Base-by-base conservation (phyloP, 2,113 vertebrate species). In the Sakesphorus luctuosus region DNA sequence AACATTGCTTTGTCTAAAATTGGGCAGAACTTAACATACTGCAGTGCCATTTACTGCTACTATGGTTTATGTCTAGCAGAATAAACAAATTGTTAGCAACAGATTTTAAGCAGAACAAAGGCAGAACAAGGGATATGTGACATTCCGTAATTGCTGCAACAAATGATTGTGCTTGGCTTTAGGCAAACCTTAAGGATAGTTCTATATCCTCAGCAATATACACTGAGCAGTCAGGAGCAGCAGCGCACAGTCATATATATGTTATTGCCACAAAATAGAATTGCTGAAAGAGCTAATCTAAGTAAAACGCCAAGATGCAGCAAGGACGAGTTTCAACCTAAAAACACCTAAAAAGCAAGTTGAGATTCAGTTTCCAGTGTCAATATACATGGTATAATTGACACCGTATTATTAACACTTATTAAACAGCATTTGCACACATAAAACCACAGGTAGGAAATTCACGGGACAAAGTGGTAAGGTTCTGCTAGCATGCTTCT, bases 71-170 rank as follows among this genome's bases (percentile, higher is more conserved):
- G 6, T 63, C 68, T 94, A 91, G 58, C 46, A 68, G 79, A 87
- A 75, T 52, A 52, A 88, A 87, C 50, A 77, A 56, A 89, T 35
- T 66, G 52, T 38, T 33, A 84, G 66, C 78, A 83, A 88, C 59
- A 90, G 85, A 81, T 80, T 83, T 87, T 19, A 73, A 91, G 72
- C 87, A 77, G 76, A 89, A 87, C 61, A 58, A 92, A 94, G 66
- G 74, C 86, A 83, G 66, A 75, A 69, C 0, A 0, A 85, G 63
- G 62, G 69, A 59, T 29, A 79, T 5, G 6, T 76, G 61, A 62
- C 46, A 52, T 36, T 89, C n/a, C 52, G 23, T 80, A 67, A 67
- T 40, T 53, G 77, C 78, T 91, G 61, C 44, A 89, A 67, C 47
- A 65, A 88, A 83, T 38, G 18, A 46, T 11, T 58, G 7, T 31